Base-by-base conservation (phyloP, 1,140 invertebrate genomes). In the Caerostris darwini region DNA sequence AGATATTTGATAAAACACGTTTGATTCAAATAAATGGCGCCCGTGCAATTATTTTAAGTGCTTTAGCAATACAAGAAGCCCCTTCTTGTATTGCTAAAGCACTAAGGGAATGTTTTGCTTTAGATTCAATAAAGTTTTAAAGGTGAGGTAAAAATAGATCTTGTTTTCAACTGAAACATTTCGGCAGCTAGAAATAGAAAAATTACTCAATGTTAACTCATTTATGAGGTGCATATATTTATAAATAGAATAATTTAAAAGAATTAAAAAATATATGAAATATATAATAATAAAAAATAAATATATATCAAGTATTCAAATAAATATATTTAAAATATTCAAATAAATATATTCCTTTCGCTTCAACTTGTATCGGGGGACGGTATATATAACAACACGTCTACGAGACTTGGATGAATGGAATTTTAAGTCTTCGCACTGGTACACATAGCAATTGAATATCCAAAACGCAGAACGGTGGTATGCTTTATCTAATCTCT, bases 271-370 rank as follows among this genome's bases (percentile, higher is more conserved):
- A 34, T 34, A 34, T 34, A 34, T 34, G 34, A 34, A 34, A 34
- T 34, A 34, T 34, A 34, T 34, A 34, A 34, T 34, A 34, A 34
- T 34, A 34, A 2, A 34, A 34, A 34, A 34, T 34, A 34, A n/a
- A n/a, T n/a, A n/a, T n/a, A n/a, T n/a, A n/a, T n/a, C n/a, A n/a
- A n/a, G n/a, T n/a, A n/a, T n/a, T n/a, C n/a, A n/a, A n/a, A n/a
- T n/a, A n/a, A n/a, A n/a, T 34, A 34, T 89, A 94, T 89, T 94
- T 34, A 0, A 34, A 34, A 2, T 34, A 34, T 34, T 34, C 34
- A 34, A 34, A 34, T 34, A 34, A 34, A 34, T 34, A 34, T 89
- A 94, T 89, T 94, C 93, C 93, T 71, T 90, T 90, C 57, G 67
- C 19, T 81, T 34, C 90, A 53, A 19, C 19, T 50, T 61, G 86